These are phyloP conservation scores for Leptodirus hochenwartii DNA, from an alignment of 2,888 invertebrate species.

Conservation along the genomic window DNA sequence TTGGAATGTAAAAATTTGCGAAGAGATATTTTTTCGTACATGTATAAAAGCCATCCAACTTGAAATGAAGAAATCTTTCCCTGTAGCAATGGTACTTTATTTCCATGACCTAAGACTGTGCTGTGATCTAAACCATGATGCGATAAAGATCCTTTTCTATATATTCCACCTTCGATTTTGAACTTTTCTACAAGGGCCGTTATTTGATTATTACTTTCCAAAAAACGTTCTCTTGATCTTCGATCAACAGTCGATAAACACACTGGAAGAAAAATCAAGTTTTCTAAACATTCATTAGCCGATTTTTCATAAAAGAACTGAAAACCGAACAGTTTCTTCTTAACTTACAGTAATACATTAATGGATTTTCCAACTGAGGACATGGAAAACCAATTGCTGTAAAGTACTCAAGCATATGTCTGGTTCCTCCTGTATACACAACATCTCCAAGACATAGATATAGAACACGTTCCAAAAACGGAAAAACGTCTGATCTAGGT, in stretches of 20 bases:
- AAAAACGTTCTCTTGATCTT: slow-evolving; percentile 73
- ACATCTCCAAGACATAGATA: slow-evolving; percentile 82
- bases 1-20: slow-evolving; percentile 9
- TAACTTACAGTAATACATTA: slow-evolving; percentile 90
- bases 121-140: slow-evolving; percentile 28
- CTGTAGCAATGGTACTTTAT: slow-evolving; percentile 56
- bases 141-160: slow-evolving; percentile 44
- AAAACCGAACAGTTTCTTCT: not conserved
- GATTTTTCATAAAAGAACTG: slow-evolving; percentile 1
- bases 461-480: slow-evolving; percentile 81
- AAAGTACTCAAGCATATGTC: slow-evolving; percentile 88
- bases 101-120: slow-evolving; percentile 33
- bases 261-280: slow-evolving; percentile 29
- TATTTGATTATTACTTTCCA: slow-evolving; percentile 88
- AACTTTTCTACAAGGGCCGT: slow-evolving; percentile 82
- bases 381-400: slow-evolving; percentile 91
- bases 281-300: not conserved
- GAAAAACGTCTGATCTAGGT: slow-evolving; percentile 87
- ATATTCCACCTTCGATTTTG: slow-evolving; percentile 64
- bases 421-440: slow-evolving; percentile 79
- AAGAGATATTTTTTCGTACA: slow-evolving; percentile 28
- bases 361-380: slow-evolving; percentile 88
- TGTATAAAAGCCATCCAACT: slow-evolving; percentile 48
- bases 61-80: slow-evolving; percentile 51
- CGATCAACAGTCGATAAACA: slow-evolving; percentile 61